Evolutionary conservation across 2,797 vertebrate species (phyloP).

Genomic region (Poecilia gillii): DNA sequence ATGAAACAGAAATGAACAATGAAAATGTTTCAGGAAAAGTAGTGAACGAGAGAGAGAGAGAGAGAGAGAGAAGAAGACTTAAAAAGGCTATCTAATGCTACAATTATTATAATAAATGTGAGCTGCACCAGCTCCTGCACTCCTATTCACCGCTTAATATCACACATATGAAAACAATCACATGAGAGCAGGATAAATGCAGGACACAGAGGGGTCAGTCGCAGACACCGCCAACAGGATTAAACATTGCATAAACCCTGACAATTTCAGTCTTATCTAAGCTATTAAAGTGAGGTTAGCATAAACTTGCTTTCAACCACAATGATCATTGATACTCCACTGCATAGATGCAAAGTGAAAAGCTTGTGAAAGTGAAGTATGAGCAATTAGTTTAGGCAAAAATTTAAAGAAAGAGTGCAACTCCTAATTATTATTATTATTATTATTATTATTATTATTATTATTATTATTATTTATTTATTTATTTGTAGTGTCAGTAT

Average conservation of each 20-base stretch:
- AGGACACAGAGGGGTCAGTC: neutral
- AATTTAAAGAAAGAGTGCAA: neutral
- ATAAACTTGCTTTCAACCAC: too few species aligned
- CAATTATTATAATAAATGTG: neutral
- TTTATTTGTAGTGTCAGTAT: too few species aligned
- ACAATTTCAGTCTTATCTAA: constrained; percentile 2
- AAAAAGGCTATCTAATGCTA: neutral
- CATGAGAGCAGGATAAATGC: neutral
- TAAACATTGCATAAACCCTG: constrained; percentile 40
- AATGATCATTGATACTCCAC: neutral
- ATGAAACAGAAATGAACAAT: too few species aligned
- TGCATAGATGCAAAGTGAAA: neutral
- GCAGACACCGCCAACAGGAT: constrained; percentile 17
- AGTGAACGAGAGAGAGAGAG: too few species aligned
- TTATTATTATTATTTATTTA: too few species aligned
- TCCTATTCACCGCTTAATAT: constrained; percentile 10
- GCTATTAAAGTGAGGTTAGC: neutral
- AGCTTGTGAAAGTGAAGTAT: neutral
- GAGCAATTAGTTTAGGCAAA: neutral
- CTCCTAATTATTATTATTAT: neutral
- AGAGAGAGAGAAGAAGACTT: neutral
- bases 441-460: neutral
- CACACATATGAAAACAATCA: constrained; percentile 11
- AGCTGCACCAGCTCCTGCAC: neutral
- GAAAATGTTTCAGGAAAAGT: too few species aligned